Conservation (phyloP, 2,797 vertebrate genomes). For the Micropoecilia bifurca region DNA sequence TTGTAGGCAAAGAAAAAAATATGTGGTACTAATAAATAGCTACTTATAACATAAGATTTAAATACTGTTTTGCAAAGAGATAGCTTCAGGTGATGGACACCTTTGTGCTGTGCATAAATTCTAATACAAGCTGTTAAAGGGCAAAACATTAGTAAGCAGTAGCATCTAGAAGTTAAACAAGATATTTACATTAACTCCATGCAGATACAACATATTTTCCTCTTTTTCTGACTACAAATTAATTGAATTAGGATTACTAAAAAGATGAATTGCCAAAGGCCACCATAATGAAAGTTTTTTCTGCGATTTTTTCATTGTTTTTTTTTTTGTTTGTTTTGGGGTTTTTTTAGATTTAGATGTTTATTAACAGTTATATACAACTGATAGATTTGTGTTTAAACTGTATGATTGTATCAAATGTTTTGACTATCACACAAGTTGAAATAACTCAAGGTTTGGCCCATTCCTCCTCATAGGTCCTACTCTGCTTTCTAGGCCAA, state of each 20-base stretch:
- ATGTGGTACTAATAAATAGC: background rate
- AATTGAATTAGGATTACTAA: background rate
- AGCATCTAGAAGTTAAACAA: background rate
- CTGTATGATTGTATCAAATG: background rate
- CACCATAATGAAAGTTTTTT: background rate
- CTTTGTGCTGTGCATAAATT: constrained; percentile 24
- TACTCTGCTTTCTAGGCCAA: background rate
- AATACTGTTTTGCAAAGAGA: constrained; percentile 16
- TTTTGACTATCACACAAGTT: background rate
- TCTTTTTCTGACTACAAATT: background rate
- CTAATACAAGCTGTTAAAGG: constrained; percentile 23
- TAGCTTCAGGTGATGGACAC: constrained; percentile 33
- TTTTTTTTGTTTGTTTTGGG: background rate
- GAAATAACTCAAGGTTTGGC: background rate
- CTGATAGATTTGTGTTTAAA: background rate
- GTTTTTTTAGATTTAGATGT: background rate
- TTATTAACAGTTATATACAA: background rate
- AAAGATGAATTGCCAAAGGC: background rate
- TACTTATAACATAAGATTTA: constrained; percentile 12
- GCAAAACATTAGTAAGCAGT: background rate
- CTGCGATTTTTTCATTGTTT: background rate
- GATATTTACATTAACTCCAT: background rate
- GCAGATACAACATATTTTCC: background rate
- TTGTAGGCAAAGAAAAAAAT: constrained; percentile 8
- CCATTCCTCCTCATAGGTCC: background rate